phyloP scores from a whole-genome alignment of 35 echinoderm and acorn worm species.

The Heliocidaris erythrogramma region DNA sequence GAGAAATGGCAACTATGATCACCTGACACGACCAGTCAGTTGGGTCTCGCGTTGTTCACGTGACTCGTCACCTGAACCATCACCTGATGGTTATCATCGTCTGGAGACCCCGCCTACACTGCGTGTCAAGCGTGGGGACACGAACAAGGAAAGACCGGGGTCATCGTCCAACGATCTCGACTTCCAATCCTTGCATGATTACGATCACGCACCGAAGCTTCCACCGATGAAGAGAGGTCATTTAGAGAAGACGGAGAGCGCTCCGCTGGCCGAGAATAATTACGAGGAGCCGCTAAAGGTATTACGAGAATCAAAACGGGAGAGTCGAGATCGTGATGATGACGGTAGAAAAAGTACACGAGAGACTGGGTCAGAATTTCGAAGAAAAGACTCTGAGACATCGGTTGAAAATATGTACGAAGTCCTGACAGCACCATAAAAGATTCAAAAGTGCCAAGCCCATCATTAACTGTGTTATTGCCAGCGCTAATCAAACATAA shows the following conservation, averaged over 20 bases:
- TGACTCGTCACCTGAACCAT: conserved; percentile 36
- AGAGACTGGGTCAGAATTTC: not conserved
- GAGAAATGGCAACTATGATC: conserved; percentile 42
- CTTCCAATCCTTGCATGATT: conserved; percentile 22
- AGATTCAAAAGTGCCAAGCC: not conserved
- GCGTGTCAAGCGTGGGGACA: not conserved
- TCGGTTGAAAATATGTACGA: conserved; percentile 47
- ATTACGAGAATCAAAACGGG: not conserved
- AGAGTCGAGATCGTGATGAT: not conserved
- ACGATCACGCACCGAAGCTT: conserved; percentile 20
- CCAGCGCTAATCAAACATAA: no score
- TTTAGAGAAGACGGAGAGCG: conserved; percentile 27
- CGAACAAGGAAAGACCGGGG: conserved; percentile 1
- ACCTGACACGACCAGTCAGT: conserved; percentile 25
- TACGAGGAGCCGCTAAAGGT: conserved; percentile 33
- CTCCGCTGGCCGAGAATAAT: not conserved
- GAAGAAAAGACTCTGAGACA: not conserved
- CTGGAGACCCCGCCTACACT: conserved; percentile 8
- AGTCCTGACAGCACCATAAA: conserved; percentile 14
- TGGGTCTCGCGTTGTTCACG: conserved; percentile 16
- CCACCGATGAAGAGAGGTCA: conserved; percentile 12
- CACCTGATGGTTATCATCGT: conserved; percentile 42
- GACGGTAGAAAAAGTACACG: not conserved
- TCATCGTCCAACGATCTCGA: conserved; percentile 19
- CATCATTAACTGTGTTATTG: no score